Evolutionary conservation across 2,113 vertebrate genomes (phyloP).

Genomic region (Percina caprodes): DNA sequence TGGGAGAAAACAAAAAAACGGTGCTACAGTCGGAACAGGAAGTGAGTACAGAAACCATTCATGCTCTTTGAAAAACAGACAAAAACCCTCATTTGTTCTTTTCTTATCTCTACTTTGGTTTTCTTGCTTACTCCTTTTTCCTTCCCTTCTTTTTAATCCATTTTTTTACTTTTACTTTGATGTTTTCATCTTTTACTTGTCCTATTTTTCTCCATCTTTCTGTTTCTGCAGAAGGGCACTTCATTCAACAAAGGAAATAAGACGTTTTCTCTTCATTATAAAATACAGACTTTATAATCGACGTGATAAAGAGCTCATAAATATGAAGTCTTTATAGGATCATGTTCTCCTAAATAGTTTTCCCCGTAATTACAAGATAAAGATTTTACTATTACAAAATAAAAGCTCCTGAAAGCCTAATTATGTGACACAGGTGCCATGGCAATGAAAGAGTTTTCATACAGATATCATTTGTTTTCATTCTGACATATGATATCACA

Average conservation of each 20-base stretch:
- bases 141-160: background rate
- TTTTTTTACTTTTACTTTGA: background rate
- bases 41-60: conserved; percentile 1
- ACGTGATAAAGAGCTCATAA: too few relatives aligned
- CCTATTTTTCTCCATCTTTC: background rate
- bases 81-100: background rate
- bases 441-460: background rate
- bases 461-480: background rate
- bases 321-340: background rate
- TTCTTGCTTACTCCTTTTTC: background rate
- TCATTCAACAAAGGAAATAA: background rate
- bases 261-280: background rate
- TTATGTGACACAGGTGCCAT: background rate
- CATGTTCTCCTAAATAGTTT: background rate
- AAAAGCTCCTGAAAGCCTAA: too few relatives aligned
- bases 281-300: background rate
- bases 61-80: conserved; percentile 6
- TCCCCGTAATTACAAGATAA: background rate
- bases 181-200: background rate
- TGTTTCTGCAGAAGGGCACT: background rate
- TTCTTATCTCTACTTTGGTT: background rate
- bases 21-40: background rate
- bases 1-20: conserved; percentile 1
- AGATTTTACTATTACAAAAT: background rate
- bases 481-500: background rate